These are phyloP conservation scores for Dryomyza anilis DNA, from an alignment of 2,888 invertebrate species.

Conservation along the genomic window DNA sequence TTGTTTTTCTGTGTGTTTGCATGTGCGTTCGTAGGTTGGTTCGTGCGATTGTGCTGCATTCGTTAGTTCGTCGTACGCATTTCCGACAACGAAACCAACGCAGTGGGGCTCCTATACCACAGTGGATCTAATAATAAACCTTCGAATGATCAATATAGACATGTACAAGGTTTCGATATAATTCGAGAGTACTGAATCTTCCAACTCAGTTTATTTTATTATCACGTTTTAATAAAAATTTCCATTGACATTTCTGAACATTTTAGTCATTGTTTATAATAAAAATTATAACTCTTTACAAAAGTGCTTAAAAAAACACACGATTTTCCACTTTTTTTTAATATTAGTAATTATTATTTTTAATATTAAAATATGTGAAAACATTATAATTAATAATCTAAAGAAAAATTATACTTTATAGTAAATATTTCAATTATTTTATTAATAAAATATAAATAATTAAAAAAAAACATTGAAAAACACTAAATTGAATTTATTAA, in stretches of 20 bases:
- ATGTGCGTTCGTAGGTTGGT: neutral
- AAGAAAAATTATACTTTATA: no score
- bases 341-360: neutral
- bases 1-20: neutral
- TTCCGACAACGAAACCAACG: constrained; percentile 31
- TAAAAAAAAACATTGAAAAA: neutral
- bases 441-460: neutral
- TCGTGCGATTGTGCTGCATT: neutral
- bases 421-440: neutral
- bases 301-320: neutral
- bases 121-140: neutral
- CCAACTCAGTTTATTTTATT: neutral
- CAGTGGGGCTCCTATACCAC: neutral
- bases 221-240: neutral
- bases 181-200: neutral
- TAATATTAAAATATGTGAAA: neutral
- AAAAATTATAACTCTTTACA: neutral
- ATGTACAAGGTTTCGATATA: neutral
- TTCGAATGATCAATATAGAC: neutral
- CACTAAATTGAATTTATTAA: neutral
- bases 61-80: constrained; percentile 36
- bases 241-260: neutral
- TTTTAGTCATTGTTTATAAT: neutral
- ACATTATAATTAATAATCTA: neutral
- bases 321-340: neutral